Conservation (phyloP, 2,797 vertebrate species). For the Linurgus olivaceus region DNA sequence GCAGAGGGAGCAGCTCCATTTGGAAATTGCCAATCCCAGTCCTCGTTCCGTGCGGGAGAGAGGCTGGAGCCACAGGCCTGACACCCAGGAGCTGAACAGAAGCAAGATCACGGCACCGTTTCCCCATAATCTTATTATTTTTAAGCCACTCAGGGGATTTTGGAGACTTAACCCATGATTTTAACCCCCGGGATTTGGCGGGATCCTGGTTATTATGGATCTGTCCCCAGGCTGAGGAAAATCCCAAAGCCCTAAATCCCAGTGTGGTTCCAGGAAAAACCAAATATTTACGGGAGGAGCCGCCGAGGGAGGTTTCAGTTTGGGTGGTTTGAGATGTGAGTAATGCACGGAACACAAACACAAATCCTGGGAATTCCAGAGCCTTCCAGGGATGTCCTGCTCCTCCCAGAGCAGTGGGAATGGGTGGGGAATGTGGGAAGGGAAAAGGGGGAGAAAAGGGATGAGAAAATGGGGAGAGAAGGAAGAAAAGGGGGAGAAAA, state of each 20-base stretch:
- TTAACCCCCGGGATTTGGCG: not conserved
- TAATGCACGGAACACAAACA: not conserved
- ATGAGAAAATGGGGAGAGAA: too few species aligned
- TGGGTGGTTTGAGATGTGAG: not conserved
- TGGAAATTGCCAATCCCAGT: not conserved
- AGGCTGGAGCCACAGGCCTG: not conserved
- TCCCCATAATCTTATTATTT: conserved; percentile 15
- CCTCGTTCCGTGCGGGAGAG: fast-evolving
- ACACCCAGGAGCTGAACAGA: not conserved
- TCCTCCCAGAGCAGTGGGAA: fast-evolving
- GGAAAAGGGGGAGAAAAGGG: too few species aligned
- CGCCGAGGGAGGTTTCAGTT: not conserved
- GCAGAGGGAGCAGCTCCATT: not conserved
- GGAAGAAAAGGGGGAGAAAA: fast-evolving
- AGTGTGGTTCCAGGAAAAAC: not conserved
- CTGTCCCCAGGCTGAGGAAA: not conserved
- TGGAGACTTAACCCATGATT: not conserved
- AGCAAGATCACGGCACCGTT: not conserved
- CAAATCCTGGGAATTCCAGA: not conserved
- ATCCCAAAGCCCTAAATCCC: not conserved
- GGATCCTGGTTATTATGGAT: not conserved
- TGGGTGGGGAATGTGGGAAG: not conserved
- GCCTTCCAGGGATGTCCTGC: not conserved
- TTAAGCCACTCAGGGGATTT: conserved; percentile 29
- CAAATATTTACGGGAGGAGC: not conserved